Conservation (phyloP, 2,113 vertebrate genomes). For the Sinocyclocheilus anophthalmus region DNA sequence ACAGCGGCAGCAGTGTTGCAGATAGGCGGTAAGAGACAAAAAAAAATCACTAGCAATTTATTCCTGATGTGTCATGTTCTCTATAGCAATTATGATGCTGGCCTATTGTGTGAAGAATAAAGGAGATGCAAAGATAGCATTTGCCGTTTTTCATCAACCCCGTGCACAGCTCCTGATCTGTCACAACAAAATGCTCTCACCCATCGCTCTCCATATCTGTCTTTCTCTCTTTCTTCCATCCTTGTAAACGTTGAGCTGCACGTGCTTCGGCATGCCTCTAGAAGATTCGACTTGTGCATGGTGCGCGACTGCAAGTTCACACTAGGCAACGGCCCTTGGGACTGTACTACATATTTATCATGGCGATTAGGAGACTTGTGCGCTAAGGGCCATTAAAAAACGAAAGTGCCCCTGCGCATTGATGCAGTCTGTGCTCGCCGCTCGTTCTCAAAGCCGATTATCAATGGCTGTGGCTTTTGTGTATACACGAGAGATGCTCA, state of each 20-base stretch:
- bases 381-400: background rate
- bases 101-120: slow-evolving; percentile 37
- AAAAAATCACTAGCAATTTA: slow-evolving; percentile 37
- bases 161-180: slow-evolving; percentile 17
- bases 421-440: background rate
- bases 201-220: background rate
- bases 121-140: slow-evolving; percentile 41
- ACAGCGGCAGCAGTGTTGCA: background rate
- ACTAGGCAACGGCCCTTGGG: background rate
- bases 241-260: slow-evolving; percentile 7
- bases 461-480: slow-evolving; percentile 35
- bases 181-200: slow-evolving; percentile 35
- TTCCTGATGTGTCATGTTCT: slow-evolving; percentile 17
- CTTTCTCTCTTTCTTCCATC: background rate
- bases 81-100: slow-evolving; percentile 41
- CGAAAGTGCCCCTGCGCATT: slow-evolving; percentile 5
- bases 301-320: slow-evolving; percentile 2
- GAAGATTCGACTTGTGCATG: background rate
- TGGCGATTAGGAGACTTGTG: slow-evolving; percentile 31
- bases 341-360: slow-evolving; percentile 42
- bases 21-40: background rate
- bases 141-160: slow-evolving; percentile 8
- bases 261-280: background rate
- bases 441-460: slow-evolving; percentile 1
- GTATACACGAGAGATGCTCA: slow-evolving; percentile 35